Base-by-base conservation (phyloP, 2,113 vertebrate genomes). In the Electrona antarctica region DNA sequence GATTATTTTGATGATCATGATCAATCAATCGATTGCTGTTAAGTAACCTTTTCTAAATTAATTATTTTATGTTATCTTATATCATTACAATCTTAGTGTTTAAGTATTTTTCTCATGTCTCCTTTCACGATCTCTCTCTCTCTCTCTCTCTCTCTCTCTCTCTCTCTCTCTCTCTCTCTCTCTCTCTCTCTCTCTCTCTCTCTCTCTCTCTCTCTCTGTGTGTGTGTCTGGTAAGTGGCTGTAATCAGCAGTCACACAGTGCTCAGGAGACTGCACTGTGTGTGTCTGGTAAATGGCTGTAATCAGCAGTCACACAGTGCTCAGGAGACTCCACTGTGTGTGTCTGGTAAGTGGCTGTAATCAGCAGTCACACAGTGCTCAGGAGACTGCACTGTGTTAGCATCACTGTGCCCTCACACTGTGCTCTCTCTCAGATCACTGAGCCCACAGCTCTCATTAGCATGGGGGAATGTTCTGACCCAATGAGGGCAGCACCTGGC, bases 371-470 rank as follows among this genome's bases (percentile, higher is more conserved):
- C n/a, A 28, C 33, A 12, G 55, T 28, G 12, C 0, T 11, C 70
- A 69, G 47, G 41, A 13, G 54, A 68, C 15, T 21, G 55, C 8
- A 7, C 2, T 60, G 58, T 11, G 4, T 6, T 60, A 10, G 2
- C 10, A 21, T 21, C 51, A 12, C 7, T 60, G 11, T 60, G 56
- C 64, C 66, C 47, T 60, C 7, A 60, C 11, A 41, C 28, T 9
- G 8, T 28, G 21, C 49, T 55, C 14, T 10, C 59, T 59, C 57
- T 72, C 64, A 72, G 51, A 51, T 57, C 69, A 71, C 41, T 66
- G 74, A 55, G 45, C 66, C 68, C 67, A 45, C 9, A 14, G 14
- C 47, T 41, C 59, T 45, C 52, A 55, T 48, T 60, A 41, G 51
- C 64, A 68, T 41, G 3, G 7, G 56, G 15, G 29, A 48, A 50